Percentiles rank a stretch among this genome's conserved stretches.
phyloP scores from a whole-genome alignment of 2,888 invertebrate genomes.

The Archaeoteleia sp. region DNA sequence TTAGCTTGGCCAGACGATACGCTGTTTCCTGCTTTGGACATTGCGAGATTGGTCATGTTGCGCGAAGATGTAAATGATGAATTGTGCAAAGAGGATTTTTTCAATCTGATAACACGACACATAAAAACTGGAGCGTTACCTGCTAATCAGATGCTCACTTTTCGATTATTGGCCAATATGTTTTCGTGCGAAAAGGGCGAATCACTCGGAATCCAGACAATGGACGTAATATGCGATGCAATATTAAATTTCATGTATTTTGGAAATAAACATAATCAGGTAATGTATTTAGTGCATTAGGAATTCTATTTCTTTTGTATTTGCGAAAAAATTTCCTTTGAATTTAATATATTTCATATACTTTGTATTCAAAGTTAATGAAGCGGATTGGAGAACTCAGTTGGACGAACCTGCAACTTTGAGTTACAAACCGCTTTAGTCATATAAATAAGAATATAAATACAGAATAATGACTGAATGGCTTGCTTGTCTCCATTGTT shows the following conservation, averaged over 20 bases:
- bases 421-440: too few species aligned
- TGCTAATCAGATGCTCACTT: conserved; percentile 86
- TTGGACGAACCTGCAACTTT: too few species aligned
- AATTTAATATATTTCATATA: too few species aligned
- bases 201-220: conserved; percentile 78
- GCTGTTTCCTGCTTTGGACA: conserved; percentile 92
- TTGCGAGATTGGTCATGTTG: conserved; percentile 88
- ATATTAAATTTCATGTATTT: conserved; percentile 77
- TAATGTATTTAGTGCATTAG: conserved; percentile 61
- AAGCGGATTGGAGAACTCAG: too few species aligned
- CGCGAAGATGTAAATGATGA: conserved; percentile 79
- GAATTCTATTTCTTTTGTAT: too few species aligned
- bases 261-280: conserved; percentile 81
- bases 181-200: conserved; percentile 83
- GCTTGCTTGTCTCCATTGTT: too few species aligned
- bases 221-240: conserved; percentile 78
- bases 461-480: too few species aligned
- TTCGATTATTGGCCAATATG: conserved; percentile 88
- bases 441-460: too few species aligned
- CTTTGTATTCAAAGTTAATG: too few species aligned
- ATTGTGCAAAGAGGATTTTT: conserved; percentile 75
- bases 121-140: conserved; percentile 75
- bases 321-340: too few species aligned
- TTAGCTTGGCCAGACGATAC: conserved; percentile 77
- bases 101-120: conserved; percentile 73